Evolutionary conservation across 2,113 vertebrate species (phyloP), one percentile per base, ranked within the genome.

Genomic region (Myotis brandtii): DNA sequence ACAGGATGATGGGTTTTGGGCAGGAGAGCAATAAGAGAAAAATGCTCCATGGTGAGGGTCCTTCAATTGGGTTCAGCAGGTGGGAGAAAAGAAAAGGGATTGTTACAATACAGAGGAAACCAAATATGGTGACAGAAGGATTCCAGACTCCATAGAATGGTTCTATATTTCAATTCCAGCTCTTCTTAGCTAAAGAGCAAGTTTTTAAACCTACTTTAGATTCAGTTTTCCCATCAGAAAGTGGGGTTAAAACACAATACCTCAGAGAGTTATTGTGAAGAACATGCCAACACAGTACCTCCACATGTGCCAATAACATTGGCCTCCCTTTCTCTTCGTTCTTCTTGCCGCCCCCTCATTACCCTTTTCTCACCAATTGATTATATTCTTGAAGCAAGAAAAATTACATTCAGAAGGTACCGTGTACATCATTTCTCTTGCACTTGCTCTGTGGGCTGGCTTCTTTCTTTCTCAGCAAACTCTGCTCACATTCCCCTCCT

Each of bases 1-100:
- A 79, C 46, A 85, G 52, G 54, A 21, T 86, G 67, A 96, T 76
- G 66, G 37, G 16, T 16, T 86, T 94, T 50, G 23, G 87, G 72
- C 84, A 82, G 37, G 12, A 94, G 14, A 66, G 37, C 18, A 10
- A n/a, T 72, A 73, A 77, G 52, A 67, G 18, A 64, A 86, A 95
- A 79, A 5, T 64, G 27, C 52, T 87, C 5, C 18, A 13, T 12
- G 32, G n/a, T 80, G 66, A 82, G 25, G 93, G 81, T 52, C 25
- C 32, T 69, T 95, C 69, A 48, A 0, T 0, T 37, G 73, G 30
- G 16, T n/a, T 94, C 56, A 64, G 80, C 40, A 84, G 46, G 50
- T n/a, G 18, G 25, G 27, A 62, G 40, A 56, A 73, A 56, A 37
- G 5, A 3, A 79, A 62, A n/a, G 2, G 5, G 21, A 6, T 67